Percentiles rank a stretch among this genome's conserved stretches.
Evolutionary conservation across 1,140 invertebrate genomes (phyloP).

Genomic region (Formica selysi): DNA sequence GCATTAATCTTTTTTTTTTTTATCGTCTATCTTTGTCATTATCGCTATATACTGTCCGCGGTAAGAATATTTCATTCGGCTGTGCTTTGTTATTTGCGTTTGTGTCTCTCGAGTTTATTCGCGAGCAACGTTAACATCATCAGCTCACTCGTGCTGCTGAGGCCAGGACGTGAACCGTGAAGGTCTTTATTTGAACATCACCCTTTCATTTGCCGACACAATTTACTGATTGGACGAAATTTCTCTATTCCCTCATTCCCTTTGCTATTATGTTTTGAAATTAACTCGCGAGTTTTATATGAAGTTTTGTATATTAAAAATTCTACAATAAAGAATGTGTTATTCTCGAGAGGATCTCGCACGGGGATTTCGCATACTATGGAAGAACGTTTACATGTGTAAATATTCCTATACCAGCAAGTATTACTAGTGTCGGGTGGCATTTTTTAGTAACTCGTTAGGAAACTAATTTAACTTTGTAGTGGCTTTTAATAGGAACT

Average conservation of each 20-base stretch:
- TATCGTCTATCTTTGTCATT: slow-evolving; percentile 9
- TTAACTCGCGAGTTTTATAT: slow-evolving; percentile 14
- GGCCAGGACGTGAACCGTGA: slow-evolving; percentile 18
- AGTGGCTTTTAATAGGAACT: slow-evolving; percentile 65
- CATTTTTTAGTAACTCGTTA: slow-evolving; percentile 75
- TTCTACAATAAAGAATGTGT: slow-evolving; percentile 22
- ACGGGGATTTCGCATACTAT: neutral
- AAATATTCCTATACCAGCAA: slow-evolving; percentile 45
- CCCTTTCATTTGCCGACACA: slow-evolving; percentile 41
- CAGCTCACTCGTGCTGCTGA: slow-evolving; percentile 22
- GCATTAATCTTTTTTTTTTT: slow-evolving; percentile 32
- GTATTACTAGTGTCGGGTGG: slow-evolving; percentile 36
- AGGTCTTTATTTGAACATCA: slow-evolving; percentile 57
- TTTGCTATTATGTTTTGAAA: slow-evolving; percentile 36
- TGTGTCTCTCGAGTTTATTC: slow-evolving; percentile 54
- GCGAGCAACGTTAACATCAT: slow-evolving; percentile 51
- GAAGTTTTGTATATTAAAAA: slow-evolving; percentile 40
- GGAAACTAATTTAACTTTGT: slow-evolving; percentile 74
- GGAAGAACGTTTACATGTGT: slow-evolving; percentile 45
- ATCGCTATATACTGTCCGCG: slow-evolving; percentile 21
- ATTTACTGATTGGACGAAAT: slow-evolving; percentile 57
- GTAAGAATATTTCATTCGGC: slow-evolving; percentile 57
- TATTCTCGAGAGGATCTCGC: neutral
- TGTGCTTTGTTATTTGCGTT: slow-evolving; percentile 58
- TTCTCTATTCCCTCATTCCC: slow-evolving; percentile 11